Percentiles rank a stretch among this genome's conserved stretches.
These are phyloP conservation scores for Microcebus ravelobensis DNA, from an alignment of 2,113 vertebrate genomes.

Conservation along the genomic window DNA sequence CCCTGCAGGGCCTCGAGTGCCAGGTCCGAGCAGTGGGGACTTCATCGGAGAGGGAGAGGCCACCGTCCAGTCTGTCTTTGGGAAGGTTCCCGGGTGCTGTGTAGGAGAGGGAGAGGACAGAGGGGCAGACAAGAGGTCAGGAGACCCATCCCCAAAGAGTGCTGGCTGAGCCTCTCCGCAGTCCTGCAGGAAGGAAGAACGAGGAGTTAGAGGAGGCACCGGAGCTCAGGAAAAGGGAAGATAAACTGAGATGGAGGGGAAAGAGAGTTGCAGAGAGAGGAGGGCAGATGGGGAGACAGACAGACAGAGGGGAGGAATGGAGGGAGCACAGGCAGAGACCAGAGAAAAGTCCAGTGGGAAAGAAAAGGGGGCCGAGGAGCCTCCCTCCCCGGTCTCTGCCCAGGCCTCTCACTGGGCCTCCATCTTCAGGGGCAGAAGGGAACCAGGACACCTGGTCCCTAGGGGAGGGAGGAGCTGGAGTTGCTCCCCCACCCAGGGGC, in stretches of 20 bases:
- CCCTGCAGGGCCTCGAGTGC: not conserved
- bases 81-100: not conserved
- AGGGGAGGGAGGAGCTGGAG: constrained; percentile 6
- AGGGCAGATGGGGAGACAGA: not conserved
- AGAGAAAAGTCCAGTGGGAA: constrained; percentile 26
- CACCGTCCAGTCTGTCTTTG: not conserved
- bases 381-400: not conserved
- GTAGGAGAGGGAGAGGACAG: not conserved
- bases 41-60: not conserved
- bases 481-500: not conserved
- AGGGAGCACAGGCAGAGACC: not conserved
- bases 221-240: not conserved
- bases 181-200: not conserved
- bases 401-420: not conserved
- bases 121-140: not conserved
- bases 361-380: not conserved
- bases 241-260: not conserved
- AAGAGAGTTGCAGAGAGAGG: not conserved
- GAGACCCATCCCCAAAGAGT: not conserved
- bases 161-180: not conserved
- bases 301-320: not conserved
- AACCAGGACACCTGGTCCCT: not conserved
- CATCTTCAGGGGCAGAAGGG: not conserved
- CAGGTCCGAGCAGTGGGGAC: not conserved
- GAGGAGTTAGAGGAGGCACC: not conserved